phyloP scores from a whole-genome alignment of 2,888 invertebrate genomes.

The Stegana nigrithorax region DNA sequence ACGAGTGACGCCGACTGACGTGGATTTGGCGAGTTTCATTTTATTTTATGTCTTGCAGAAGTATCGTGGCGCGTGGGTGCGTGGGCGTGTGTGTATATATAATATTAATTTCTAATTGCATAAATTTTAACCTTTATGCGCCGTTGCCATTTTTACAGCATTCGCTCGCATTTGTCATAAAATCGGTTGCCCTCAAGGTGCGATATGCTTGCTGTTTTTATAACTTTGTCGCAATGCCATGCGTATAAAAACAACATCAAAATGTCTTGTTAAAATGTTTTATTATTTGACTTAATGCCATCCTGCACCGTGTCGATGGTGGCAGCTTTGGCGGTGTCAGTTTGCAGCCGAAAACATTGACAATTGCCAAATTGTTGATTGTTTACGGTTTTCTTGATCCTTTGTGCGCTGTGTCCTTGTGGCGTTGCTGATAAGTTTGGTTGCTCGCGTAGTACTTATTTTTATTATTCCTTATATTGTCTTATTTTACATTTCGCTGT shows the following conservation, averaged over 20 bases:
- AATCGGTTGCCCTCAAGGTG: slow-evolving; percentile 56
- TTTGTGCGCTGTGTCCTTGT: background rate
- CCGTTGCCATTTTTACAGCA: slow-evolving; percentile 29
- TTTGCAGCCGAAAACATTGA: slow-evolving; percentile 32
- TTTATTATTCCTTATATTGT: too few species aligned
- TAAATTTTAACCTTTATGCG: slow-evolving; percentile 44
- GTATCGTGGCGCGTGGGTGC: background rate
- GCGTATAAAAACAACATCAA: slow-evolving; percentile 64
- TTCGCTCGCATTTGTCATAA: slow-evolving; percentile 37
- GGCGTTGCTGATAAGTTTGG: slow-evolving; percentile 25
- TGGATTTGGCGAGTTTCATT: slow-evolving; percentile 31
- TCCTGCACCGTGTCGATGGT: too few species aligned
- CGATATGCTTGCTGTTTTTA: slow-evolving; percentile 46
- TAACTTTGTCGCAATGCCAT: slow-evolving; percentile 56
- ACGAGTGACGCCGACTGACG: too few species aligned
- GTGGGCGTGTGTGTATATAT: slow-evolving; percentile 33
- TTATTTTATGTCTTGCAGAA: background rate
- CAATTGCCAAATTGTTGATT: slow-evolving; percentile 53
- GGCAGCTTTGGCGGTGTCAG: background rate
- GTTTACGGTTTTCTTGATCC: slow-evolving; percentile 31
- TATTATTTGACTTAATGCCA: slow-evolving; percentile 52
- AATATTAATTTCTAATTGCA: slow-evolving; percentile 67
- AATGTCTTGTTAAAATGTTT: slow-evolving; percentile 61
- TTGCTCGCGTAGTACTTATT: too few species aligned
- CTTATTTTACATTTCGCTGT: too few species aligned